Evolutionary conservation across 2,888 invertebrate species (phyloP).

Genomic region (Coelopa pilipes): DNA sequence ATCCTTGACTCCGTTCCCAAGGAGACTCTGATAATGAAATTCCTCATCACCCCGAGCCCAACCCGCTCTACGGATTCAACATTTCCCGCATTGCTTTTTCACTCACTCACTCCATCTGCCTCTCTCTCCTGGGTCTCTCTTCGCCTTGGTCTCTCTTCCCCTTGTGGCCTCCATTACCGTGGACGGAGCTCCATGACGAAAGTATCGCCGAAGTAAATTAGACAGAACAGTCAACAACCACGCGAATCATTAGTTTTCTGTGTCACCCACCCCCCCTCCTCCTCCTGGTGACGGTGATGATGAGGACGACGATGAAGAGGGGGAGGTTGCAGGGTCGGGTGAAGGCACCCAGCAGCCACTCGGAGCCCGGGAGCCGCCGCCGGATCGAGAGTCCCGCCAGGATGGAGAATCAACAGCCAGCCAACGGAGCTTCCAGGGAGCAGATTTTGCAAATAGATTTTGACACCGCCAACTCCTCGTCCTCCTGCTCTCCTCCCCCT

Average conservation of each 20-base stretch:
- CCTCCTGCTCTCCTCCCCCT: neutral
- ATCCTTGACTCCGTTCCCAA: no score
- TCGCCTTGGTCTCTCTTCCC: neutral
- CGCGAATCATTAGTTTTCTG: slow-evolving; percentile 46
- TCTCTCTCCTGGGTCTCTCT: neutral
- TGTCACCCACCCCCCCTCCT: slow-evolving; percentile 20
- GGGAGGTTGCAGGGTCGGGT: no score
- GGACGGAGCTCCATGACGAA: neutral
- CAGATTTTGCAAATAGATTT: slow-evolving; percentile 46
- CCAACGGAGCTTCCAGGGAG: slow-evolving; percentile 8
- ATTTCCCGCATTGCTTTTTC: slow-evolving; percentile 22
- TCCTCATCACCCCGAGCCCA: neutral
- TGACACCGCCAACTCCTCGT: slow-evolving; percentile 41
- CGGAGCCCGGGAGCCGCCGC: no score
- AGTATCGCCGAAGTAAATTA: slow-evolving; percentile 43
- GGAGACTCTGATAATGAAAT: no score
- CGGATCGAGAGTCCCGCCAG: no score
- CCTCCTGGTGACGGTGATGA: slow-evolving; percentile 13
- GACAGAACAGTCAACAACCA: slow-evolving; percentile 45
- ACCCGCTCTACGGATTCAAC: slow-evolving; percentile 14
- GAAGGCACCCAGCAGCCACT: no score
- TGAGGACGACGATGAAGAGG: no score
- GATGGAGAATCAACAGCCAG: neutral
- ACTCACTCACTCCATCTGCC: neutral
- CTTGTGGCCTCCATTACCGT: no score